Conservation (phyloP, 2,888 invertebrate species). For the Plutella xylostella region DNA sequence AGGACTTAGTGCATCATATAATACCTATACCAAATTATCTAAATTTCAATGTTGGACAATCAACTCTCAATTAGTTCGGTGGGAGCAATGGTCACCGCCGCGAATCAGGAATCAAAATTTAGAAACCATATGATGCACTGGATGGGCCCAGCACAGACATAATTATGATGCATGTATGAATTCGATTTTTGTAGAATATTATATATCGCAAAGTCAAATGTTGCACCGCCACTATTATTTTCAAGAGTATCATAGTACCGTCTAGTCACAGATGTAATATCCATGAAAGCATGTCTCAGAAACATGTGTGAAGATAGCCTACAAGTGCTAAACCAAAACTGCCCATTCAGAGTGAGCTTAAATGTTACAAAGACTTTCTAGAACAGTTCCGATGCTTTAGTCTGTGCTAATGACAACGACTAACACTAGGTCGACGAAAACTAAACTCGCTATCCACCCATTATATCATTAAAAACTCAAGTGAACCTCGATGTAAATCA, state of each 20-base stretch:
- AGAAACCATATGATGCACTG: slow-evolving; percentile 63
- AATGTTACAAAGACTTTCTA: slow-evolving; percentile 53
- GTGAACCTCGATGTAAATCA: background rate
- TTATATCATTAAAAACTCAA: slow-evolving; percentile 34
- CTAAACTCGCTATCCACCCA: slow-evolving; percentile 37
- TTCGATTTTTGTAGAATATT: slow-evolving; percentile 47
- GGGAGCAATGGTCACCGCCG: too few relatives aligned
- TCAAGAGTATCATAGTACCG: slow-evolving; percentile 44
- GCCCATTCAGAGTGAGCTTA: slow-evolving; percentile 52
- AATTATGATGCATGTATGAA: slow-evolving; percentile 47
- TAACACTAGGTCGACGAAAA: slow-evolving; percentile 41
- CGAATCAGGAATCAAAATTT: too few relatives aligned
- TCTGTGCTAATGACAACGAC: slow-evolving; percentile 60
- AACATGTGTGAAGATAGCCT: slow-evolving; percentile 40
- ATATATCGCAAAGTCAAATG: slow-evolving; percentile 54
- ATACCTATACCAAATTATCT: slow-evolving; percentile 19
- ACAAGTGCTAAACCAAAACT: slow-evolving; percentile 40
- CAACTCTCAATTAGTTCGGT: too few relatives aligned
- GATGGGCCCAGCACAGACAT: slow-evolving; percentile 56
- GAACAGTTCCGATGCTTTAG: slow-evolving; percentile 52
- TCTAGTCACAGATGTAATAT: slow-evolving; percentile 30
- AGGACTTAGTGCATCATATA: slow-evolving; percentile 65
- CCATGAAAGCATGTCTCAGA: slow-evolving; percentile 71
- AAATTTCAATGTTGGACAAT: too few relatives aligned
- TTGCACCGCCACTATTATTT: slow-evolving; percentile 50